Evolutionary conservation across 37 sponge, comb jelly and placozoan species (phyloP), one percentile per base, ranked within the genome.

Genomic region (Tethya wilhelma): DNA sequence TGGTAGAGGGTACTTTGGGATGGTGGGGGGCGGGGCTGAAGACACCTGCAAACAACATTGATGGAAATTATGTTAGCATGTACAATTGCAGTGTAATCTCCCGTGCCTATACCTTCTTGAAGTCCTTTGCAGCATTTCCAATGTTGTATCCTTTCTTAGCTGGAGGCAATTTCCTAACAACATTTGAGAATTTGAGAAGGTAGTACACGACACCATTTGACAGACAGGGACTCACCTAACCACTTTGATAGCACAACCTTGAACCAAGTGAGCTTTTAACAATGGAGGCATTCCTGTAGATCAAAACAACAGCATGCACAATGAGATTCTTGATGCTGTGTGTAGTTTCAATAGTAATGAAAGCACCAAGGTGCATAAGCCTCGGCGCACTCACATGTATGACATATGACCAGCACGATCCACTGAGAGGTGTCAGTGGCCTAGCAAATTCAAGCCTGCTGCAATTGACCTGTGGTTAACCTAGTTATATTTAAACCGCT

Each of bases 231-330:
- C 49, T 30, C 43, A 87, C 89, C 89, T 81, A 7, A 90, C 71
- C 6, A 90, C 57, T 6, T 68, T 30, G 4, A 90, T 68, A 2
- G 73, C 73, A 19, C 39, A 36, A 0, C 66, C 38, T 2, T 90
- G 44, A 9, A 84, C 71, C 43, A 90, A 42, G 56, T 74, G 55
- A 8, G 39, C 57, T 28, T 90, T 68, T 30, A 90, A 33, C 19
- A 84, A 37, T 43, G 81, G 75, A 9, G 80, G 90, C 77, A 90
- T 74, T 2, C 90, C 90, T 90, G 41, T 23, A 74, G 1, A n/a
- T 2, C 12, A 34, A 57, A n/a, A 32, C 38, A n/a, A 67, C 7
- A 44, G 49, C 30, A 44, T 3, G 26, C 44, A 43, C 38, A 44
- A 25, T n/a, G n/a, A n/a, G n/a, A n/a, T n/a, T n/a, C n/a, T n/a